Base-by-base conservation (phyloP, 2,888 invertebrate genomes). In the Apodemia zela region DNA sequence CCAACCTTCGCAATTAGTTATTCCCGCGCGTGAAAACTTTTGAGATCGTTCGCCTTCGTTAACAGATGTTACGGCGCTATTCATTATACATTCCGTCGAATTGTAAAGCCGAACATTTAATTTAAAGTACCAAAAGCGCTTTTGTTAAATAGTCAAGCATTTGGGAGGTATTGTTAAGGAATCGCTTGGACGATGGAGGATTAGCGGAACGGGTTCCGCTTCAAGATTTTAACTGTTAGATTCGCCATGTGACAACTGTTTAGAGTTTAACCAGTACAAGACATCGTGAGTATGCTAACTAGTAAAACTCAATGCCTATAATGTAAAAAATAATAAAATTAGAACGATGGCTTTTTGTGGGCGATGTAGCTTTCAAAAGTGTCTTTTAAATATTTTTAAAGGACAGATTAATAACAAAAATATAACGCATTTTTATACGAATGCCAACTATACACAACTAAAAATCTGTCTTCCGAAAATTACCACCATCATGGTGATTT, bases 11-110 rank as follows among this genome's bases (percentile, higher is more conserved):
- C 90, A 91, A 91, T 91, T 91, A 90, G 90, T 90, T 89, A 90
- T 89, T 90, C 90, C 89, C 89, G 91, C 89, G 91, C 90, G 90
- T 90, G 90, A 90, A 89, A 91, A 90, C 90, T 91, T 91, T 90
- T 81, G 85, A 90, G 91, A 91, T 91, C 91, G 89, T 89, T 89
- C 86, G 91, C 90, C 88, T 90, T 91, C 90, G 91, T 91, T 91
- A 90, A 90, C 91, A 90, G 90, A 90, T 91, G 91, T 91, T 91
- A 89, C 91, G 89, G 89, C 84, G 89, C 89, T 88, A 90, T 91
- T 91, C 90, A 91, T 91, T 91, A 91, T 90, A 90, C 89, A 91
- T 91, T 91, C 90, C 87, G 82, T 90, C 88, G 87, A 89, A 90
- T 89, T 89, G 88, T 89, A 83, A 90, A 89, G 87, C 85, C 85